These are phyloP conservation scores for Glyphotaelius pellucidus DNA, from an alignment of 2,888 invertebrate species.

Conservation along the genomic window DNA sequence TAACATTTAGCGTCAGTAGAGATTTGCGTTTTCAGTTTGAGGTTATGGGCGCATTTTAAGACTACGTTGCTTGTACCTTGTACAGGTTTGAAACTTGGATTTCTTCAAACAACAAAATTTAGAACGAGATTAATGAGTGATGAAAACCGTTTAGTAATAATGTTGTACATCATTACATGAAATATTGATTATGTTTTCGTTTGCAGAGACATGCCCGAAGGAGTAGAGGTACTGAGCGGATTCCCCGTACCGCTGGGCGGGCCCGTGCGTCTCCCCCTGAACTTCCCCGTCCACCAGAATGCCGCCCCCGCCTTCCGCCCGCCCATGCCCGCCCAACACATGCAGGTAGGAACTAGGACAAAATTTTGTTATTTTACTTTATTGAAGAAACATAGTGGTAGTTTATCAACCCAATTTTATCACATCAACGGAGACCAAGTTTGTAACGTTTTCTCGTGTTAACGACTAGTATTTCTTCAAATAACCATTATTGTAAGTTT, in stretches of 20 bases:
- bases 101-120: neutral
- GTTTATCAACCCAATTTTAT: no score
- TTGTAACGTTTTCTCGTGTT: no score
- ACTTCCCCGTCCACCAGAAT: slow-evolving; percentile 71
- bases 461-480: no score
- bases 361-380: no score
- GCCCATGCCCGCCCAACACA: slow-evolving; percentile 67
- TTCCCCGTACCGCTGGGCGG: slow-evolving; percentile 76
- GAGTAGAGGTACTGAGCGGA: slow-evolving; percentile 72
- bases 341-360: slow-evolving; percentile 64
- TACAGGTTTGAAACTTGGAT: neutral
- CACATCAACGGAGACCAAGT: no score
- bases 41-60: neutral
- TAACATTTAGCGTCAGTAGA: neutral
- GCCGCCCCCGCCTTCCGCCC: slow-evolving; percentile 69
- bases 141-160: neutral
- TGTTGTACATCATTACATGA: no score
- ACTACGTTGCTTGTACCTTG: neutral
- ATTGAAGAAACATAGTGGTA: no score
- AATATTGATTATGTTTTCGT: neutral
- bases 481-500: no score
- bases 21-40: neutral
- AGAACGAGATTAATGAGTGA: neutral
- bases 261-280: slow-evolving; percentile 74
- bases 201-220: slow-evolving; percentile 71